Evolutionary conservation across 1,140 invertebrate genomes (phyloP).

Genomic region (Drosophila dunni): DNA sequence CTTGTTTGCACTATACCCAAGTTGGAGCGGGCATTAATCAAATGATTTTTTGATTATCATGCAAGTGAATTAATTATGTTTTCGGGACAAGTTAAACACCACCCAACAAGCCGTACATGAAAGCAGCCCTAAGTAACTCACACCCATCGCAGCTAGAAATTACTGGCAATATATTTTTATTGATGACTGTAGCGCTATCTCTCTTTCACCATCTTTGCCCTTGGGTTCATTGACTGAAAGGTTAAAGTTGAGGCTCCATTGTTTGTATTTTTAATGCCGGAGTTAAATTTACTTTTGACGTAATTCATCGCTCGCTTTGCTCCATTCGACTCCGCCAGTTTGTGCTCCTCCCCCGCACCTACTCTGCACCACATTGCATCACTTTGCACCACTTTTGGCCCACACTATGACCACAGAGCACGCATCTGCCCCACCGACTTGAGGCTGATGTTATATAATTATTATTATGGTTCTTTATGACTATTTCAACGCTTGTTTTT

Average conservation of each 20-base stretch:
- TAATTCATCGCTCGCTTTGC: constrained; percentile 10
- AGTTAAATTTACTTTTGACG: constrained; percentile 40
- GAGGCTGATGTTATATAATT: constrained; percentile 27
- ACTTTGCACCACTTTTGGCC: constrained; percentile 2
- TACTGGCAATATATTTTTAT: constrained; percentile 59
- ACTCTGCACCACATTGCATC: constrained; percentile 3
- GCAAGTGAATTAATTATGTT: constrained; percentile 78
- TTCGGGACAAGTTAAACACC: constrained; percentile 35
- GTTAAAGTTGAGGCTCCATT: constrained; percentile 46
- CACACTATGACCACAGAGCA: not conserved
- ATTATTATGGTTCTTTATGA: constrained; percentile 29
- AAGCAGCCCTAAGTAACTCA: not conserved
- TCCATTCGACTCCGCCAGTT: not conserved
- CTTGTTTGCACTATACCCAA: constrained; percentile 49
- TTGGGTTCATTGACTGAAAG: constrained; percentile 35
- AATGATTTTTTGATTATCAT: constrained; percentile 80
- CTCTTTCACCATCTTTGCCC: constrained; percentile 3
- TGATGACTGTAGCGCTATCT: constrained; percentile 57
- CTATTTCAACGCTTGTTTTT: constrained; percentile 46
- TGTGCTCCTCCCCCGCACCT: not conserved
- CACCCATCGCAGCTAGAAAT: not conserved
- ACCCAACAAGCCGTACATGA: not conserved
- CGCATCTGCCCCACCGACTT: constrained; percentile 8
- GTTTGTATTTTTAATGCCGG: constrained; percentile 23
- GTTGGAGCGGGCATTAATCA: constrained; percentile 61